Base-by-base conservation (phyloP, 2,888 invertebrate species). In the Netelia virgata region DNA sequence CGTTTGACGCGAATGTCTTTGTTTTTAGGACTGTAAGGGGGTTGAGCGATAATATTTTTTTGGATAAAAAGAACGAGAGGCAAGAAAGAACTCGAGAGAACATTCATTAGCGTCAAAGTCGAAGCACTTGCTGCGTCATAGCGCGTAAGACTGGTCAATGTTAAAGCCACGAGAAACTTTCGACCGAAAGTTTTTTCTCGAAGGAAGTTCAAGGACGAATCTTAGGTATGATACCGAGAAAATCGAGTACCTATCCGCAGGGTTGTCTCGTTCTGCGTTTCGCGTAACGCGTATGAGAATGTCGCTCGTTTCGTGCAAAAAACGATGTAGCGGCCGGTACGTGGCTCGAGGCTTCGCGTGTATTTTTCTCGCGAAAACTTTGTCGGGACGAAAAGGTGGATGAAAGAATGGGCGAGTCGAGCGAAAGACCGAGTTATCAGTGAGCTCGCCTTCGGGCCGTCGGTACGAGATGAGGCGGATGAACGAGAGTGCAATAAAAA, bases 81-180 rank as follows among this genome's bases (percentile, higher is more conserved):
- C 20, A 16, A 47, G 9, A 69, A 69, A 69, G n/a, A 89, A 86
- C 81, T 82, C 68, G 82, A 84, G 82, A 85, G 89, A 89, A 87
- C 84, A 75, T 86, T 88, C 86, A 82, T 90, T 88, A 87, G 84
- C 85, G 87, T 83, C 83, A 36, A 50, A 69, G 23, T 69, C 11
- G n/a, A 16, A 55, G 41, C 23, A 14, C 23, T 61, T 14, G 11
- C 14, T n/a, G 28, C 36, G 10, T 23, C 23, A 61, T 18, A 23
- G 50, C 28, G 9, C 36, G 68, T 68, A n/a, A 14, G 50, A 14
- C 68, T 20, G 50, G 20, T 69, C 50, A 28, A 69, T 50, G 20
- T 47, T 20, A 20, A 61, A 77, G 61, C n/a, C 20, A 28, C 53
- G 20, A 77, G 20, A 77, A 75, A 53, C 69, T 77, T 69, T 61